Base-by-base conservation (phyloP, 2,888 invertebrate species). In the Ophion costatus region DNA sequence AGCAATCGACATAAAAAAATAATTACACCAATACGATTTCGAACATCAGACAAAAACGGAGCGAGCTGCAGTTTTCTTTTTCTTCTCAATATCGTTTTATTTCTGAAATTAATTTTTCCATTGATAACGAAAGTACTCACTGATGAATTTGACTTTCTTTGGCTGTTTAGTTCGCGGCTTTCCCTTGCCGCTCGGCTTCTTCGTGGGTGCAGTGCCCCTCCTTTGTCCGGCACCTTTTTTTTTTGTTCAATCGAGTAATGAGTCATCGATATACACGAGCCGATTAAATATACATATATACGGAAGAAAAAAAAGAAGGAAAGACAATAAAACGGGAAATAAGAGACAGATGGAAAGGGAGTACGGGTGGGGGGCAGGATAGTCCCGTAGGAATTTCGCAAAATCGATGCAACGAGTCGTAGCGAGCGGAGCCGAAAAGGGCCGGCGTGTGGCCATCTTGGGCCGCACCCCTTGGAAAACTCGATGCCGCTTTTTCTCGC, bases 141-240 rank as follows among this genome's bases (percentile, higher is more conserved):
- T 97, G 95, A 97, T 97, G 93, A 98, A 97, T 95, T 97, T 97
- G 87, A 97, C 97, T 95, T 97, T 97, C 95, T 97, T 98, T 88
- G 97, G 97, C 94, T 98, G 97, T 95, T 97, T 97, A 91, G 97
- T 97, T 93, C 97, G 95, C 87, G 96, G 96, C 94, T 97, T 97
- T 92, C 95, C 96, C 90, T 96, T 96, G 92, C 95, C 95, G 94
- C 96, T 96, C 87, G 96, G 96, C 95, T 98, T 98, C 95, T 97
- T 97, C 93, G 96, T 96, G 96, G 97, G 93, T 95, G 96, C 93
- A 96, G 96, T 95, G 92, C 95, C 94, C 89, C 94, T 94, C 87
- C 91, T 88, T 71, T 91, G 89, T 80, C 89, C 90, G 66, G 89
- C 91, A 89, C 88, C 80, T 79, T 80, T 78, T 57, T 57, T 66